phyloP scores from a whole-genome alignment of 2,113 vertebrate species.

The Aptenodytes patagonicus region DNA sequence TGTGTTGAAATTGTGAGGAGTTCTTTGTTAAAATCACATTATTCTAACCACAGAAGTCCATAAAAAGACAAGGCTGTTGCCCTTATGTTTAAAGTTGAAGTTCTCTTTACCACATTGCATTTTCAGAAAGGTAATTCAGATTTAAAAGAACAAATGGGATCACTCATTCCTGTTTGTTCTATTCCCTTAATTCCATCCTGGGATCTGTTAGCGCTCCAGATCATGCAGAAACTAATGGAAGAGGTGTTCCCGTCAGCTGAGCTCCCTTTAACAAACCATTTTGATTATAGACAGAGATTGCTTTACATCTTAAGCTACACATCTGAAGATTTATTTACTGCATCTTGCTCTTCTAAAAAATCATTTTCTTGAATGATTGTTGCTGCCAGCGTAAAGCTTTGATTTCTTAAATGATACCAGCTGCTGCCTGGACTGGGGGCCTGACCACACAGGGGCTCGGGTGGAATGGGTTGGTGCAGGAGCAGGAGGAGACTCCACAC shows the following conservation, averaged over 20 bases:
- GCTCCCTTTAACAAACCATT: neutral
- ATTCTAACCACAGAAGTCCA: neutral
- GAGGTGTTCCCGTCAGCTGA: rapidly evolving
- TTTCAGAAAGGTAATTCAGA: neutral
- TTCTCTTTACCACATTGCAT: neutral
- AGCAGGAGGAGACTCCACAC: neutral
- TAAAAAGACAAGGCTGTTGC: neutral
- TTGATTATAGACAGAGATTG: neutral
- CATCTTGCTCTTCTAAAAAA: neutral
- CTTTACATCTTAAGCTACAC: neutral
- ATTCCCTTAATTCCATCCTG: neutral
- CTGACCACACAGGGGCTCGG: neutral
- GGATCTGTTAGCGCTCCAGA: neutral
- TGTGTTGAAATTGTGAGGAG: too few relatives aligned
- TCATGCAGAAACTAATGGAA: rapidly evolving
- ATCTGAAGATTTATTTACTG: too few relatives aligned
- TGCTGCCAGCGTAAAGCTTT: neutral
- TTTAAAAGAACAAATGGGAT: neutral
- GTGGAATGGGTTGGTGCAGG: neutral
- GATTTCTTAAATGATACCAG: neutral
- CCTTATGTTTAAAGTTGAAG: neutral
- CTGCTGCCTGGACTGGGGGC: neutral
- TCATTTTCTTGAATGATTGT: neutral
- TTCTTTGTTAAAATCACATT: neutral
- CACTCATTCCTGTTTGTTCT: neutral